Base-by-base conservation (phyloP, 2,888 invertebrate genomes). In the Lasioglossum lativentre region DNA sequence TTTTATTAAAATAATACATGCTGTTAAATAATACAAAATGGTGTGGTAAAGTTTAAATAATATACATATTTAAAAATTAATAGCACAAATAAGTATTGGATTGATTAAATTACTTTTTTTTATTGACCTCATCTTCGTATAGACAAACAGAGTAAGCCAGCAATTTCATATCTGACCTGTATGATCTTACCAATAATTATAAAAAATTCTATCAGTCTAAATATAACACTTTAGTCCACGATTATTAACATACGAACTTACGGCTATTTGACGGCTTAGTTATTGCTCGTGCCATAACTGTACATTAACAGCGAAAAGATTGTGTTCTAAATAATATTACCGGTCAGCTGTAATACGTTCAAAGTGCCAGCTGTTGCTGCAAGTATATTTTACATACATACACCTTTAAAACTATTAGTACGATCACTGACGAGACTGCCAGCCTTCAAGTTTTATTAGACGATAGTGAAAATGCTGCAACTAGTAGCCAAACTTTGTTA, bases 231-330 rank as follows among this genome's bases (percentile, higher is more conserved):
- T 77, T 3, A 23, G n/a, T n/a, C 2, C 73, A 45, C 12, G 14
- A 40, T 68, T 80, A 78, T 40, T 8, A n/a, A 82, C 10, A 1
- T 19, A 66, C 38, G 56, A 78, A 92, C 93, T 93, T 90, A 93
- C 93, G 76, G 76, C 82, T 90, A 78, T 75, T 88, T 14, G 90
- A 85, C 1, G 88, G 78, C 38, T 77, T 88, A 72, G 88, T 87
- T 75, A 91, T 87, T 23, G 83, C 85, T 56, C 89, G 91, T 86
- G 90, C 92, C 93, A 93, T 93, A 86, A 90, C 90, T 88, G 86
- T 88, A 87, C 91, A 89, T 93, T 87, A 89, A 87, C 86, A 90
- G 91, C 86, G 66, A 75, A 56, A n/a, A 34, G 5, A 78, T 16
- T 42, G n/a, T 63, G 30, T 66, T 72, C 45, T 38, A 19, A 16